A percentile compares a stretch with the other conserved stretches of the same genome.
phyloP scores from a whole-genome alignment of 2,113 vertebrate species.

The Connochaetes taurinus region DNA sequence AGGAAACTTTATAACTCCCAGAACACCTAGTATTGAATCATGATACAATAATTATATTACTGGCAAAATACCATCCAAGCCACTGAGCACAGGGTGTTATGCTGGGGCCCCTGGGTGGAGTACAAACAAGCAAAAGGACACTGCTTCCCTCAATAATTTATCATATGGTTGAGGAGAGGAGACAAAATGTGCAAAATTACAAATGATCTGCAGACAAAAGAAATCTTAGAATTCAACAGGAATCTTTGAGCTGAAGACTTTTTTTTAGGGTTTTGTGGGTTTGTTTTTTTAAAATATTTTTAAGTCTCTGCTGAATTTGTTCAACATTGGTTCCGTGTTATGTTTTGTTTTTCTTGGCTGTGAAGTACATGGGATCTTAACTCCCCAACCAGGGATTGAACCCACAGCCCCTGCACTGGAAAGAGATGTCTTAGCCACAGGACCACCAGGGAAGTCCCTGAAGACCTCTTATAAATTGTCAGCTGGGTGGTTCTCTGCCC shows the following conservation, averaged over 20 bases:
- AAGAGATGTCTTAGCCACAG: background rate
- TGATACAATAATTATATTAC: background rate
- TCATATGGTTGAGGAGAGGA: background rate
- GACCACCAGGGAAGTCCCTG: background rate
- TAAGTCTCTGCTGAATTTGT: background rate
- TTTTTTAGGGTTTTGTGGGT: background rate
- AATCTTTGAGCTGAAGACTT: background rate
- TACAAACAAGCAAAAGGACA: background rate
- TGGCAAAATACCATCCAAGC: background rate
- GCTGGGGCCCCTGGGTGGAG: background rate
- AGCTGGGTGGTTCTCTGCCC: background rate
- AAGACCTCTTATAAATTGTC: background rate
- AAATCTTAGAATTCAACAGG: background rate
- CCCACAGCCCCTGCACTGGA: background rate
- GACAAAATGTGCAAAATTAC: background rate
- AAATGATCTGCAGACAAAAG: background rate
- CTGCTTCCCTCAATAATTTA: background rate
- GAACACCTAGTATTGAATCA: background rate
- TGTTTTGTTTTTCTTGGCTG: background rate
- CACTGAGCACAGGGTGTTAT: background rate
- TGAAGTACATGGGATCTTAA: background rate
- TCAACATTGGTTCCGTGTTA: background rate
- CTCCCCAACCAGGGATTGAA: background rate
- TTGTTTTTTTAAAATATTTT: background rate
- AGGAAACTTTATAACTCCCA: background rate